These are phyloP conservation scores for Taxidea taxus DNA, from an alignment of 2,113 vertebrate species.

Conservation along the genomic window DNA sequence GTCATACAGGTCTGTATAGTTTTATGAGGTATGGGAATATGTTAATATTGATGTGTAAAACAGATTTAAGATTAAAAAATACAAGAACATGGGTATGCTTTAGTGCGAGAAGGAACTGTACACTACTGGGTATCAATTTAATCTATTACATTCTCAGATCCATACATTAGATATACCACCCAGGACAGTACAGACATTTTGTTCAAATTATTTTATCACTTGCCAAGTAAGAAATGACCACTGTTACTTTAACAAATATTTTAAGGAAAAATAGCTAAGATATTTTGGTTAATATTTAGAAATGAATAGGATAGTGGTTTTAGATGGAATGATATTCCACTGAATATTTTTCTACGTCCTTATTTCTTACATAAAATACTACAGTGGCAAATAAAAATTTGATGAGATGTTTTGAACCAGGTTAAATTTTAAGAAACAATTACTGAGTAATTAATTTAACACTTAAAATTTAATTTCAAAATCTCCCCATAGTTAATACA, in stretches of 20 bases:
- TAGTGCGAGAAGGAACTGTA: neutral
- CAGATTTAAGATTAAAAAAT: slow-evolving; percentile 28
- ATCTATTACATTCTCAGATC: neutral
- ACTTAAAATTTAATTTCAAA: slow-evolving; percentile 46
- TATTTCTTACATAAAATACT: slow-evolving; percentile 25
- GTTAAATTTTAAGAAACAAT: neutral
- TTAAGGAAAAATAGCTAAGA: slow-evolving; percentile 25
- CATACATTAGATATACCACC: neutral
- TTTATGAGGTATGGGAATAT: neutral
- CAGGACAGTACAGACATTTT: neutral
- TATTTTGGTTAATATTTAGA: slow-evolving; percentile 6
- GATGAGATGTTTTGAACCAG: neutral
- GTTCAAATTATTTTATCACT: neutral
- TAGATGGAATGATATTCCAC: neutral
- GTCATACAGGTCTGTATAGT: neutral
- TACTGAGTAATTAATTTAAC: neutral
- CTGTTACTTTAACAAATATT: neutral
- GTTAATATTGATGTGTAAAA: neutral
- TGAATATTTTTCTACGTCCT: neutral
- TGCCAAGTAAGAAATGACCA: neutral
- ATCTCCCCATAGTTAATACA: neutral
- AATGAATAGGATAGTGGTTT: slow-evolving; percentile 23
- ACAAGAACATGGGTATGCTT: neutral
- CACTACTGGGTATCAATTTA: neutral
- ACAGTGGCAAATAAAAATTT: neutral